Percentiles rank a stretch among this genome's conserved stretches.
Conservation (phyloP, 2,797 vertebrate genomes). For the Carapus acus region DNA sequence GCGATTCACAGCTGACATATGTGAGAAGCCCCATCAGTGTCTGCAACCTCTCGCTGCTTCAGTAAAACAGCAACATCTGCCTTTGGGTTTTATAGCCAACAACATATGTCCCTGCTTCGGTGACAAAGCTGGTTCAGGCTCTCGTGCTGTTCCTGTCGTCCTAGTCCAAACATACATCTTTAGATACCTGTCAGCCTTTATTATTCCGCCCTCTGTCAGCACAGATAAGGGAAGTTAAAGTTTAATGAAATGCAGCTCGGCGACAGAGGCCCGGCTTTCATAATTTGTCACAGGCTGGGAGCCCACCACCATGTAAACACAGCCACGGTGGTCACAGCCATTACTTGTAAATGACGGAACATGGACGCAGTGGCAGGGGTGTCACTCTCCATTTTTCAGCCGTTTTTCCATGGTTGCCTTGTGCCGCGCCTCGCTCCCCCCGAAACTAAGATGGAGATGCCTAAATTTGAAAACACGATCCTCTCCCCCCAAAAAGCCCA, state of each 20-base stretch:
- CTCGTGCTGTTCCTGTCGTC: slow-evolving; percentile 70
- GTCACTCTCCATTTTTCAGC: slow-evolving; percentile 54
- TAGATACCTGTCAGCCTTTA: slow-evolving; percentile 74
- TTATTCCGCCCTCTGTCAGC: slow-evolving; percentile 69
- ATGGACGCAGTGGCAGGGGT: slow-evolving; percentile 64
- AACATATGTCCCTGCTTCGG: slow-evolving; percentile 70
- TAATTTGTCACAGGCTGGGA: slow-evolving; percentile 78
- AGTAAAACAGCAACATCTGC: slow-evolving; percentile 78
- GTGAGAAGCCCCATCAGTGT: slow-evolving; percentile 60
- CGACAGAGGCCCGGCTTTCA: slow-evolving; percentile 73
- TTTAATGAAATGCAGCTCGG: slow-evolving; percentile 82
- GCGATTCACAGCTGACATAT: slow-evolving; percentile 67
- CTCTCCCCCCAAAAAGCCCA: slow-evolving; percentile 42
- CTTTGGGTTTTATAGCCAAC: slow-evolving; percentile 74
- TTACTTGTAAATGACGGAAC: slow-evolving; percentile 75
- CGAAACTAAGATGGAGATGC: slow-evolving; percentile 50
- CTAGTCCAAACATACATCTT: slow-evolving; percentile 78
- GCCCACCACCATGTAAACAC: slow-evolving; percentile 76
- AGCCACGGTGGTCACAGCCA: slow-evolving; percentile 69
- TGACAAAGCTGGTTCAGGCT: slow-evolving; percentile 69
- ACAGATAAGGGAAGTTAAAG: slow-evolving; percentile 77
- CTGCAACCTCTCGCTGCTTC: slow-evolving; percentile 64
- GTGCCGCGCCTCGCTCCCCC: slow-evolving; percentile 10
- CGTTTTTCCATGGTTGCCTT: slow-evolving; percentile 63
- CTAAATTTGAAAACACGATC: slow-evolving; percentile 51